phyloP scores from a whole-genome alignment of 2,888 invertebrate genomes.

The Abscondita cerata region DNA sequence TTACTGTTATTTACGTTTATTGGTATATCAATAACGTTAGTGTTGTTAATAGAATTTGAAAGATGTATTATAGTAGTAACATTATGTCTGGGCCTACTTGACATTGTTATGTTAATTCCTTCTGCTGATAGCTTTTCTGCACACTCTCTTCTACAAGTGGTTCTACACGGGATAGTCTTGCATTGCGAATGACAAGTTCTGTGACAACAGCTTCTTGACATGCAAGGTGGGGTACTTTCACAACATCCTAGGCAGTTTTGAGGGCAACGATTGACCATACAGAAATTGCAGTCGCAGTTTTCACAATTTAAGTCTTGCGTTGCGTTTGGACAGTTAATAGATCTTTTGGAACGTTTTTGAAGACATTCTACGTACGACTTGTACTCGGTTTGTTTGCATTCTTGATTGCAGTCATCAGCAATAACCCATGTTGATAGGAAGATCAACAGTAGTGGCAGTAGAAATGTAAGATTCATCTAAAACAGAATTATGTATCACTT shows the following conservation, averaged over 20 bases:
- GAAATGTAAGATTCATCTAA: conserved; percentile 25
- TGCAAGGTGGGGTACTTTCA: conserved; percentile 45
- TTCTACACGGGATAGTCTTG: conserved; percentile 49
- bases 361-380: conserved; percentile 51
- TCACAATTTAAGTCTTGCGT: conserved; percentile 31
- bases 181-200: conserved; percentile 55
- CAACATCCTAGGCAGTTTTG: conserved; percentile 45
- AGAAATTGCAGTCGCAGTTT: conserved; percentile 48
- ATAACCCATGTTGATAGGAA: background rate
- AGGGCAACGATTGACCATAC: conserved; percentile 41
- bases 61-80: conserved; percentile 57
- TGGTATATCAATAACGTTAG: conserved; percentile 57
- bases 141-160: conserved; percentile 46
- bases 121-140: conserved; percentile 12
- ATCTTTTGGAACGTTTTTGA: conserved; percentile 46
- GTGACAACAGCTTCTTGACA: conserved; percentile 54
- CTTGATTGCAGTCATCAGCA: conserved; percentile 29
- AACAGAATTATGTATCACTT: conserved; percentile 6
- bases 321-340: conserved; percentile 35
- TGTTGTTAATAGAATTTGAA: conserved; percentile 57
- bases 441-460: conserved; percentile 11
- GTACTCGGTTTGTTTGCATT: conserved; percentile 51
- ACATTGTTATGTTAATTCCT: conserved; percentile 11
- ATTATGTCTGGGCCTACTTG: conserved; percentile 46
- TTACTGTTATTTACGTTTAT: conserved; percentile 56